Conservation (phyloP, 1,140 invertebrate species). For the Aphaenogaster ashmeadi region DNA sequence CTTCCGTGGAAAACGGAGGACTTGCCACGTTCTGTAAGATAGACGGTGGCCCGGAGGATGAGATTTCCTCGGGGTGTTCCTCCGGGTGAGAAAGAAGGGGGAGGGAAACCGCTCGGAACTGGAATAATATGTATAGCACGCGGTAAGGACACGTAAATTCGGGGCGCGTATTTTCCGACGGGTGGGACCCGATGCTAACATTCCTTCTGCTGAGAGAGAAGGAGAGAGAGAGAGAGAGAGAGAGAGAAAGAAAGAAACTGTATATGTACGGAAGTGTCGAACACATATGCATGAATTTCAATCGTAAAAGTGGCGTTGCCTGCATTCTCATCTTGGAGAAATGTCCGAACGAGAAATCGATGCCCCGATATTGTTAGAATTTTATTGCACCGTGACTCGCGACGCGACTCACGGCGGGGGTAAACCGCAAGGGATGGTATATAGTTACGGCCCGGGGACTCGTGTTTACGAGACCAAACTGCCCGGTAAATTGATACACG, state of each 20-base stretch:
- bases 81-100: not conserved
- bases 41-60: conserved; percentile 36
- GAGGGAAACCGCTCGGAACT: conserved; percentile 5
- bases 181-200: not conserved
- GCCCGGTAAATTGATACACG: conserved; percentile 72
- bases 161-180: conserved; percentile 16
- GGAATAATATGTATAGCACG: conserved; percentile 57
- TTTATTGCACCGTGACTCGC: conserved; percentile 73
- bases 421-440: conserved; percentile 64
- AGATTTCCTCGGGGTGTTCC: conserved; percentile 62
- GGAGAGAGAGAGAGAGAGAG: not conserved
- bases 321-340: conserved; percentile 64
- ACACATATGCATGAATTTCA: conserved; percentile 63
- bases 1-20: conserved; percentile 19
- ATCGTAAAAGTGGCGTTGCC: conserved; percentile 65
- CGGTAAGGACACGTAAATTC: conserved; percentile 63
- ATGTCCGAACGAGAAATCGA: conserved; percentile 64
- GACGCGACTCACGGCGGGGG: conserved; percentile 35
- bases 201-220: conserved; percentile 24
- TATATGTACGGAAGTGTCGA: conserved; percentile 13
- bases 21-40: conserved; percentile 53
- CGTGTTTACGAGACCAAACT: conserved; percentile 75
- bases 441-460: conserved; percentile 61
- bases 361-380: conserved; percentile 72
- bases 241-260: not conserved